These are phyloP conservation scores for Dermochelys coriacea DNA, from an alignment of 2,797 vertebrate genomes.

Conservation along the genomic window DNA sequence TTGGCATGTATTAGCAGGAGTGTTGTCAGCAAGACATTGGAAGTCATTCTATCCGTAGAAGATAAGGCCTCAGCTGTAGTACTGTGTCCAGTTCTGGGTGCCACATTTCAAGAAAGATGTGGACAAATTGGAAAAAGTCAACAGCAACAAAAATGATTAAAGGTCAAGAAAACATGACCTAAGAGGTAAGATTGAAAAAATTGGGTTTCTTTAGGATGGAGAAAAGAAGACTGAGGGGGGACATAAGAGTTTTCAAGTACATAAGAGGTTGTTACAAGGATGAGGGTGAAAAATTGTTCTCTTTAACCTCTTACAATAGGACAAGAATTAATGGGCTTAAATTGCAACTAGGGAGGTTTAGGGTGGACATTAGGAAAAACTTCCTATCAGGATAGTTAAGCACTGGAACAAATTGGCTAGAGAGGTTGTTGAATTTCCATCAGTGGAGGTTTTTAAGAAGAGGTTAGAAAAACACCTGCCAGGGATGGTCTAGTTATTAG, in stretches of 20 bases:
- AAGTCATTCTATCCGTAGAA: no score
- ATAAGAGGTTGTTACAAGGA: neutral
- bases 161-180: neutral
- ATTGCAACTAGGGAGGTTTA: neutral
- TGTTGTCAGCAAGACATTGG: neutral
- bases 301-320: no score
- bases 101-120: neutral
- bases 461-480: neutral
- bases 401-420: neutral
- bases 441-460: neutral
- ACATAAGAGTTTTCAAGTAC: neutral
- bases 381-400: neutral
- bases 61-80: neutral
- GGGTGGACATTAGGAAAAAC: neutral
- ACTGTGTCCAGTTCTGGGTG: neutral
- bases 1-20: neutral
- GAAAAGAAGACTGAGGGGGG: neutral
- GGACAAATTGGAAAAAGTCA: neutral
- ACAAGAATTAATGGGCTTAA: neutral
- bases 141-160: neutral
- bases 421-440: neutral
- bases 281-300: neutral
- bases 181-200: neutral
- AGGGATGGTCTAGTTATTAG: neutral
- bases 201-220: neutral